Evolutionary conservation across 92 coral and sea anemone genomes (phyloP).

Genomic region (Epizoanthus ramosus): DNA sequence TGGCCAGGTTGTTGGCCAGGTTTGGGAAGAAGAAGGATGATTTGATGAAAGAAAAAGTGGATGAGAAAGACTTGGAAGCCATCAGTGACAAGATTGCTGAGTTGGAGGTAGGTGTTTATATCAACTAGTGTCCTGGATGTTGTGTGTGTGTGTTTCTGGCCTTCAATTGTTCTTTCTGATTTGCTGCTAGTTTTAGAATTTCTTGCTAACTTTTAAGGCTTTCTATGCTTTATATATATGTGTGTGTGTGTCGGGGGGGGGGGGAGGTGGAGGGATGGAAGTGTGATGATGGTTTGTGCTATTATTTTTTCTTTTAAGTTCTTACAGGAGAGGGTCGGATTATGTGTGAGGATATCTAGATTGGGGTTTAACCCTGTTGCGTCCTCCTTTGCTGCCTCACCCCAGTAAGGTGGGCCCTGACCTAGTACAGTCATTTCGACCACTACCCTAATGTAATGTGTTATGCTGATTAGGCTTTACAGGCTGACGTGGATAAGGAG

Average conservation of each 20-base stretch:
- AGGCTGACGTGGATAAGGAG: slow-evolving; percentile 67
- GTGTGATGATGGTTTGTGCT: too few relatives aligned
- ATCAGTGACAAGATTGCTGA: slow-evolving; percentile 67
- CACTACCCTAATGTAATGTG: too few relatives aligned
- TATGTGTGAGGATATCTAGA: too few relatives aligned
- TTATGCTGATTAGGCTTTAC: slow-evolving; percentile 55
- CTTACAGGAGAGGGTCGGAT: too few relatives aligned
- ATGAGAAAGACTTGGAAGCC: slow-evolving; percentile 75
- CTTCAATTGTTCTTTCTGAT: neutral
- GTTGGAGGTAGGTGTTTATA: slow-evolving; percentile 69
- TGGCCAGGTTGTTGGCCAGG: slow-evolving; percentile 78
- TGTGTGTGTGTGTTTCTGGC: neutral
- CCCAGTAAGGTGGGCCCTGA: too few relatives aligned
- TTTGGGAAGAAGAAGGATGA: slow-evolving; percentile 79
- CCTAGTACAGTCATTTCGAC: neutral
- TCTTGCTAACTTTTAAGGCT: too few relatives aligned
- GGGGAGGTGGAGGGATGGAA: too few relatives aligned
- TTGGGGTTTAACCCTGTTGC: too few relatives aligned
- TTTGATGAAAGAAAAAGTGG: slow-evolving; percentile 60
- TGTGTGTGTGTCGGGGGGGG: too few relatives aligned
- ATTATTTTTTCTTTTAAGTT: too few relatives aligned
- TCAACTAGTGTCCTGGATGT: neutral
- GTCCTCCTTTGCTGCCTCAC: too few relatives aligned
- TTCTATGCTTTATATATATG: too few relatives aligned
- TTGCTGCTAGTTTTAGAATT: neutral